Base-by-base conservation (phyloP, 2,888 invertebrate species). In the Scrobipalpa costella region DNA sequence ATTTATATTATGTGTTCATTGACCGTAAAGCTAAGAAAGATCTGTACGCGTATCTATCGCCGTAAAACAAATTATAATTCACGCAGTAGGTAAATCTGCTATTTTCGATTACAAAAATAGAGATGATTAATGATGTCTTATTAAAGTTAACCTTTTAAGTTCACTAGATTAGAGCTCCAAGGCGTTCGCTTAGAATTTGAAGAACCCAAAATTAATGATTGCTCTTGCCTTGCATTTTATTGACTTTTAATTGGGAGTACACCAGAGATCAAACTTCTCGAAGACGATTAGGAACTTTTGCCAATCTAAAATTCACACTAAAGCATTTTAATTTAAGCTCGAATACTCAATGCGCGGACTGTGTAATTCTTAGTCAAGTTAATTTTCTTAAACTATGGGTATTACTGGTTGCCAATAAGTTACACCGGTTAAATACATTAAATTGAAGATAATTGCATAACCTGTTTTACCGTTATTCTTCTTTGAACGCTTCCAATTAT, bases 191-290 rank as follows among this genome's bases (percentile, higher is more conserved):
- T 38, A 57, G 6, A 57, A 11, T 19, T 19, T 38, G 38, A 15
- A 11, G 38, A 19, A 38, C 36, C 58, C 62, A 60, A 60, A 63
- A 40, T 58, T 55, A 66, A 62, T 21, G 63, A 64, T 61, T 60
- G 58, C 52, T 69, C 62, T 61, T 64, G 66, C 64, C 59, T 58
- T 64, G 17, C 63, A 34, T 59, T 21, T 34, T 11, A 44, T 15
- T 57, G 57, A 7, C 47, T 36, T 33, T 67, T 65, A 66, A 68
- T 70, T 67, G 59, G 66, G 52, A 36, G 58, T 52, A 64, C 47
- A n/a, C n/a, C n/a, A n/a, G n/a, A n/a, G n/a, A n/a, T n/a, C n/a
- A n/a, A n/a, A n/a, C n/a, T n/a, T n/a, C n/a, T n/a, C n/a, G n/a
- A n/a, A n/a, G n/a, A n/a, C n/a, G n/a, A n/a, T n/a, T n/a, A n/a